Evolutionary conservation across 2,888 invertebrate genomes (phyloP).

Genomic region (Eupsilia transversa): DNA sequence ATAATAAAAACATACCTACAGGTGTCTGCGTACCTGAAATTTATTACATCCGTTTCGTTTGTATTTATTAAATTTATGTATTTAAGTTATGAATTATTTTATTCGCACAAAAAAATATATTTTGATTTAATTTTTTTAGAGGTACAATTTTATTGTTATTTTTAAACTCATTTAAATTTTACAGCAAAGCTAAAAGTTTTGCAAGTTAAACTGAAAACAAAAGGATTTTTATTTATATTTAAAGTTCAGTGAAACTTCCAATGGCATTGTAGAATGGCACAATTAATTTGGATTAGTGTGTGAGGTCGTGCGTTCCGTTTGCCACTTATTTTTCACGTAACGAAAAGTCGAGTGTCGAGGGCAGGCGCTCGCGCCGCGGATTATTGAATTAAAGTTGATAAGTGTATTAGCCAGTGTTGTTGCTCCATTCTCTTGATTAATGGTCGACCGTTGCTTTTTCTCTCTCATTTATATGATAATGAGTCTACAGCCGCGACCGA

Average conservation of each 20-base stretch:
- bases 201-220: not conserved
- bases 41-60: constrained; percentile 47
- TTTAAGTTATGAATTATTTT: constrained; percentile 29
- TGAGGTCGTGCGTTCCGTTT: constrained; percentile 84
- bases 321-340: constrained; percentile 87
- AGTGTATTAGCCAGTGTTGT: constrained; percentile 89
- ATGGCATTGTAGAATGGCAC: constrained; percentile 71
- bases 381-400: constrained; percentile 91
- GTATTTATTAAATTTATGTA: constrained; percentile 12
- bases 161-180: not conserved
- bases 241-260: constrained; percentile 63
- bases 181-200: not conserved
- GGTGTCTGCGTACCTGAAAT: constrained; percentile 35
- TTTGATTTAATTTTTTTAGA: not conserved
- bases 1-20: constrained; percentile 30
- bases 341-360: constrained; percentile 81
- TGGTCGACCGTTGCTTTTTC: constrained; percentile 87
- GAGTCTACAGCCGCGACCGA: constrained; percentile 84
- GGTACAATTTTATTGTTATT: not conserved
- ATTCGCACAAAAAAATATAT: constrained; percentile 11
- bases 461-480: constrained; percentile 90
- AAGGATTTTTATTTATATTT: constrained; percentile 32
- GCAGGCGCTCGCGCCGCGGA: constrained; percentile 80
- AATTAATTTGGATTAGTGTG: constrained; percentile 87
- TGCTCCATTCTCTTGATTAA: constrained; percentile 89